Conservation (phyloP, 2,888 invertebrate genomes). For the Sabellastarte sp. region DNA sequence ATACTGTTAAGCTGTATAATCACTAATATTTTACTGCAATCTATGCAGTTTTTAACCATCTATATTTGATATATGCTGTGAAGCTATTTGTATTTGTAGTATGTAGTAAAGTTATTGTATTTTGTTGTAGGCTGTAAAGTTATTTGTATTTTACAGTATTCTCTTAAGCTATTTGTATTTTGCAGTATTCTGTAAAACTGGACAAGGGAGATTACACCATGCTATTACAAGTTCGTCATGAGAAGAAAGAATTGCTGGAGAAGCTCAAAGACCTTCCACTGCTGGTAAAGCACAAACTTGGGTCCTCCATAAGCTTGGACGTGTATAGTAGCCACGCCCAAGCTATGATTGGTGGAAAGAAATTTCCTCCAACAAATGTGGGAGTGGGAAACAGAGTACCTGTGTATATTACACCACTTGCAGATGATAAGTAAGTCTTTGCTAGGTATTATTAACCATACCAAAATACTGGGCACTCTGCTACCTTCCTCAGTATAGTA, state of each 20-base stretch:
- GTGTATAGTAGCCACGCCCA: constrained; percentile 72
- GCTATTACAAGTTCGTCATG: constrained; percentile 85
- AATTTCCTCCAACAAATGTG: constrained; percentile 67
- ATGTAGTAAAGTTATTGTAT: too few species aligned
- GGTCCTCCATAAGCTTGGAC: constrained; percentile 72
- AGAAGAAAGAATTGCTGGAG: constrained; percentile 80
- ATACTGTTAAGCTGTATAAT: too few species aligned
- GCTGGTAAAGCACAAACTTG: constrained; percentile 74
- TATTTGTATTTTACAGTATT: too few species aligned
- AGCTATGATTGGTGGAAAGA: constrained; percentile 75
- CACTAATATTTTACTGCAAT: too few species aligned
- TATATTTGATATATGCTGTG: too few species aligned
- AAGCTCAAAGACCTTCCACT: constrained; percentile 75
- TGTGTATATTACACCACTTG: constrained; percentile 75
- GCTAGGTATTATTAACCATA: too few species aligned
- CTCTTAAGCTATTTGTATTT: too few species aligned
- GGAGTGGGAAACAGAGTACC: constrained; percentile 69
- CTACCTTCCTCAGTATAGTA: too few species aligned
- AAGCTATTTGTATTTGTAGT: too few species aligned
- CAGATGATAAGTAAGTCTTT: constrained; percentile 81
- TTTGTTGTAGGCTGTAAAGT: too few species aligned
- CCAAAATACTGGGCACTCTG: too few species aligned
- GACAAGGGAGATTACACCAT: constrained; percentile 94
- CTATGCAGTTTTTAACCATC: too few species aligned
- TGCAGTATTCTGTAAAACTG: constrained; percentile 79